These are phyloP conservation scores for Plutomurus gul DNA, from an alignment of 1,140 invertebrate species.

Conservation along the genomic window DNA sequence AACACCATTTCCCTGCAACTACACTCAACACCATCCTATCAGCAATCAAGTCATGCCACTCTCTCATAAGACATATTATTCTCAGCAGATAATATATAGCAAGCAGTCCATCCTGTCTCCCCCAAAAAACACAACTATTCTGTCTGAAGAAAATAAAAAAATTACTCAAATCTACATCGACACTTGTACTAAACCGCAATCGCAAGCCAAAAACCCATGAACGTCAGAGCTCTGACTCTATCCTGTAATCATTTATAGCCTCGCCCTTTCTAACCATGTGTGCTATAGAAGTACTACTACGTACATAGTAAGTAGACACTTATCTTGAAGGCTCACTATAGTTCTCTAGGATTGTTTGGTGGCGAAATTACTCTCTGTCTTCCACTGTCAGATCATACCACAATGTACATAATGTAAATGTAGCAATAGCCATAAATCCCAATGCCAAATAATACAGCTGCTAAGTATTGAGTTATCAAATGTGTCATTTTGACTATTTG, in stretches of 20 bases:
- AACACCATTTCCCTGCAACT: neutral
- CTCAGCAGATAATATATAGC: no score
- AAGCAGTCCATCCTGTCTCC: neutral
- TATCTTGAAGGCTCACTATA: no score
- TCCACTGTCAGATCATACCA: neutral
- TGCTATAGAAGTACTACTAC: no score
- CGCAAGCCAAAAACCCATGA: slow-evolving; percentile 26
- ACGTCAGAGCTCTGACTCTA: no score
- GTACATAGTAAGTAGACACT: no score
- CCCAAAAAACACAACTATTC: no score
- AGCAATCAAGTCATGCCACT: neutral
- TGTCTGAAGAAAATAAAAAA: neutral
- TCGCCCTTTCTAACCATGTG: no score
- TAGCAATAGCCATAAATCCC: neutral
- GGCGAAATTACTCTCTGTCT: no score
- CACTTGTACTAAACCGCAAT: slow-evolving; percentile 17
- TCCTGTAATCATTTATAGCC: no score
- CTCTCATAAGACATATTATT: no score
- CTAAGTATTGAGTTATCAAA: slow-evolving; percentile 12
- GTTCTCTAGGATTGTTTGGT: no score
- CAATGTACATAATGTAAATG: neutral
- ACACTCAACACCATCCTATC: neutral
- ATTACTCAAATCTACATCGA: neutral
- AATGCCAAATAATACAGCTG: neutral
- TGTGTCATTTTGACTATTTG: slow-evolving; percentile 7